phyloP scores from a whole-genome alignment of 53 echinoderm and acorn worm genomes.

The Astropecten irregularis region DNA sequence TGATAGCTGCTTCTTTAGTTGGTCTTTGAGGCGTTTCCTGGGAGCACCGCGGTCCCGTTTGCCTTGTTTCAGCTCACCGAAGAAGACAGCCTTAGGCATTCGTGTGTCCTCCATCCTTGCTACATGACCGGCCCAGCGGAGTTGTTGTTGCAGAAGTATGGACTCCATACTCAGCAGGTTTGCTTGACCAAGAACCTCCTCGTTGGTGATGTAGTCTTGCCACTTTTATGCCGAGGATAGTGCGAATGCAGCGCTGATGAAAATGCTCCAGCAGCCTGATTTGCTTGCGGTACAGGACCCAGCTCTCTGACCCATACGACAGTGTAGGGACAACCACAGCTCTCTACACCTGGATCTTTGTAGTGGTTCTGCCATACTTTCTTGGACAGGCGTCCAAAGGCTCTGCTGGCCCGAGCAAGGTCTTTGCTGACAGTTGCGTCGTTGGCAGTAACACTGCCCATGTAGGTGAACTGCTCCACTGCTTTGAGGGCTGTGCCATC shows the following conservation, averaged over 20 bases:
- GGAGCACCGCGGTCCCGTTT: neutral
- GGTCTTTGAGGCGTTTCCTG: constrained; percentile 25
- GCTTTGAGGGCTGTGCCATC: too few species aligned
- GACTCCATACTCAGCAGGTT: neutral
- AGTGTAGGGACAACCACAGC: too few species aligned
- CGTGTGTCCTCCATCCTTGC: neutral
- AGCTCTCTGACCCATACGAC: too few species aligned
- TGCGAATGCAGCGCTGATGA: constrained; percentile 6
- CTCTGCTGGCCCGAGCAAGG: too few species aligned
- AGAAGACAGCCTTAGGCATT: neutral
- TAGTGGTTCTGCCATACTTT: too few species aligned
- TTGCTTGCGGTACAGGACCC: too few species aligned
- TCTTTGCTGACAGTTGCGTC: too few species aligned
- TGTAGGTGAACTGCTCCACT: too few species aligned
- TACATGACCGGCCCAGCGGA: neutral
- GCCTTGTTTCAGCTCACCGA: constrained; percentile 3
- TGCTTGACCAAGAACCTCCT: constrained; percentile 2
- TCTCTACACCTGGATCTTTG: too few species aligned
- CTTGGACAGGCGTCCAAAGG: too few species aligned
- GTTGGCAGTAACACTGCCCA: too few species aligned
- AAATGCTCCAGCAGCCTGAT: too few species aligned
- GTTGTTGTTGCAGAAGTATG: neutral
- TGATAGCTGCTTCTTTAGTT: constrained; percentile 3
- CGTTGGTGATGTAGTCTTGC: constrained; percentile 29
- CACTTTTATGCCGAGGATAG: constrained; percentile 12